phyloP scores from a whole-genome alignment of 2,113 vertebrate species.

The Silurus asotus region DNA sequence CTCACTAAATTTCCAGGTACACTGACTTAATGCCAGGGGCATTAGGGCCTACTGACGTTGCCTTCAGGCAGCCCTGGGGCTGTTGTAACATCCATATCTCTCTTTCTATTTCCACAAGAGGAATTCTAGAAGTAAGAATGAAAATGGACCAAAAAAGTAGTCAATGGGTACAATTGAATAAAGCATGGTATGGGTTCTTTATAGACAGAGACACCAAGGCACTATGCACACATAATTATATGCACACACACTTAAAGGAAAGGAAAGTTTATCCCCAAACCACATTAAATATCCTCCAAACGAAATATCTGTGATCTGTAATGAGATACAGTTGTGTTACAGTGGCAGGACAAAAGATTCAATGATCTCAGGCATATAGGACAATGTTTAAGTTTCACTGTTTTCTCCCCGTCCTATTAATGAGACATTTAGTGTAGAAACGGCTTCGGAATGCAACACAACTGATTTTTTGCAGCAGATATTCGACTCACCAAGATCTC shows the following conservation, averaged over 20 bases:
- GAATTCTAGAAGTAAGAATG: not conserved
- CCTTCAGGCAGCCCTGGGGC: constrained; percentile 11
- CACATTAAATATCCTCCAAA: not conserved
- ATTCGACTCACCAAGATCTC: not conserved
- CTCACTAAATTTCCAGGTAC: constrained; percentile 8
- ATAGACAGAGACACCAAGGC: not conserved
- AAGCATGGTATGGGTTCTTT: not conserved
- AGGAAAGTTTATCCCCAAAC: not conserved
- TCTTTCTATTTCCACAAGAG: not conserved
- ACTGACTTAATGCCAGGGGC: constrained; percentile 20
- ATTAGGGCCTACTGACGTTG: constrained; percentile 1
- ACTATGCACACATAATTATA: not conserved
- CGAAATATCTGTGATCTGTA: not conserved
- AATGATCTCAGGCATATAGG: not conserved
- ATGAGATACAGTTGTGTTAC: not conserved
- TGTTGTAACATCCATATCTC: constrained; percentile 12
- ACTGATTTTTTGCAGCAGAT: not conserved
- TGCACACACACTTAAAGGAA: not conserved
- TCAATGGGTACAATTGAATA: not conserved
- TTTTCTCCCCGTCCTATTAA: not conserved
- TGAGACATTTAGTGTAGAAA: not conserved
- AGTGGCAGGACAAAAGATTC: not conserved
- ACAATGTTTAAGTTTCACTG: not conserved
- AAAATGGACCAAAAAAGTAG: not conserved
- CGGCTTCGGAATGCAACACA: not conserved